Conservation (phyloP, 2,113 vertebrate genomes). For the Epinephelus cyanopodus region DNA sequence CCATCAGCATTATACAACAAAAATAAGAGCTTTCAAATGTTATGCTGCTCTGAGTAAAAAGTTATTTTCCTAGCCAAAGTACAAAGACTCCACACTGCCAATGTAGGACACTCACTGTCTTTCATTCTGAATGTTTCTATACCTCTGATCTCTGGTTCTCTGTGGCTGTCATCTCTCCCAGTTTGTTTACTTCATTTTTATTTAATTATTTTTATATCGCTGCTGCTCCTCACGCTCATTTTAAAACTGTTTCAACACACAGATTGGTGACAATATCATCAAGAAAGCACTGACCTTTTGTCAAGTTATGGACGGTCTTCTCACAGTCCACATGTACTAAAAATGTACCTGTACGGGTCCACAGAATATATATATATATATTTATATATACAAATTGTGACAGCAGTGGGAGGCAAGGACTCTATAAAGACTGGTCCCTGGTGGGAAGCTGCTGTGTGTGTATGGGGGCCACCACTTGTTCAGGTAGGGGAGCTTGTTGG, state of each 20-base stretch:
- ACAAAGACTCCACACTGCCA: slow-evolving; percentile 43
- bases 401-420: slow-evolving; percentile 13
- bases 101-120: slow-evolving; percentile 55
- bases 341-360: background rate
- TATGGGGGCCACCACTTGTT: background rate
- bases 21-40: slow-evolving; percentile 38
- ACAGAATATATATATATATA: background rate
- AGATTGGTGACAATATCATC: background rate
- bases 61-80: slow-evolving; percentile 44
- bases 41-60: background rate
- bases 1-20: slow-evolving; percentile 10
- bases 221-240: slow-evolving; percentile 7
- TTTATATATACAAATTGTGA: background rate
- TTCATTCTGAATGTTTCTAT: slow-evolving; percentile 36
- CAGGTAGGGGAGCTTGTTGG: slow-evolving; percentile 5
- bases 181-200: slow-evolving; percentile 55
- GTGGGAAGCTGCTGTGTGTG: slow-evolving; percentile 8
- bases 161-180: slow-evolving; percentile 42
- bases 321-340: background rate
- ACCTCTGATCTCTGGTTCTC: slow-evolving; percentile 59
- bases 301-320: background rate
- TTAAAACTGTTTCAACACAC: background rate
- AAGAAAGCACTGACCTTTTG: slow-evolving; percentile 12
- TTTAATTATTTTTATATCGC: slow-evolving; percentile 3
- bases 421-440: slow-evolving; percentile 22